phyloP scores from a whole-genome alignment of 2,888 invertebrate species.

The Girardia tigrina region DNA sequence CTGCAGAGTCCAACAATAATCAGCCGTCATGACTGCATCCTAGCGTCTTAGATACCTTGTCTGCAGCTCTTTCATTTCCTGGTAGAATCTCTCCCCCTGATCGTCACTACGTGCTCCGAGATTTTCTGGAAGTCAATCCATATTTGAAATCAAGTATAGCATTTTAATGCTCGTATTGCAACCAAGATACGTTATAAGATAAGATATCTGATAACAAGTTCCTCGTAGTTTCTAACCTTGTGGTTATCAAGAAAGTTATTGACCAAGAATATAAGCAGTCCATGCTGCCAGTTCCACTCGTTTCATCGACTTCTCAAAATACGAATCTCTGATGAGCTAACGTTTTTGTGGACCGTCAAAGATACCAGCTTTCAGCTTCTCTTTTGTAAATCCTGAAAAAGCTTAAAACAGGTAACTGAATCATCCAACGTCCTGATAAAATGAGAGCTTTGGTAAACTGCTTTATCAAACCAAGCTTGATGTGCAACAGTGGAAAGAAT shows the following conservation, averaged over 20 bases:
- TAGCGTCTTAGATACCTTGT: too few species aligned
- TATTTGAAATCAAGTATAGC: too few species aligned
- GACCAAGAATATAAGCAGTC: not conserved
- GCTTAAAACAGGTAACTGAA: constrained; percentile 24
- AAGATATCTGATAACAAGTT: too few species aligned
- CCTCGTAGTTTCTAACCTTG: not conserved
- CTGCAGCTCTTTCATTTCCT: too few species aligned
- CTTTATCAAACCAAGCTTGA: constrained; percentile 24
- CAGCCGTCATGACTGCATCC: too few species aligned
- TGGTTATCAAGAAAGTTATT: constrained; percentile 18
- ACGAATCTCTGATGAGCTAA: constrained; percentile 29
- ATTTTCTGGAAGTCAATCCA: too few species aligned
- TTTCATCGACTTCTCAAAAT: constrained; percentile 7
- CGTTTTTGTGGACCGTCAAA: constrained; percentile 30
- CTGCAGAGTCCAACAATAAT: too few species aligned
- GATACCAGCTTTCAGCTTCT: constrained; percentile 29
- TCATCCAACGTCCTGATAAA: constrained; percentile 12
- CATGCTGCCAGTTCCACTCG: constrained; percentile 23
- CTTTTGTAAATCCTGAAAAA: constrained; percentile 31
- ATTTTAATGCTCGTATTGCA: too few species aligned
- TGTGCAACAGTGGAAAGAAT: constrained; percentile 13
- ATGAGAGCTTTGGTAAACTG: constrained; percentile 7
- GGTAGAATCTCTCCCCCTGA: too few species aligned
- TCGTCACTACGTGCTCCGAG: too few species aligned
- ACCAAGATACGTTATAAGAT: too few species aligned